Base-by-base conservation (phyloP, 2,888 invertebrate species). In the Nebria salina region DNA sequence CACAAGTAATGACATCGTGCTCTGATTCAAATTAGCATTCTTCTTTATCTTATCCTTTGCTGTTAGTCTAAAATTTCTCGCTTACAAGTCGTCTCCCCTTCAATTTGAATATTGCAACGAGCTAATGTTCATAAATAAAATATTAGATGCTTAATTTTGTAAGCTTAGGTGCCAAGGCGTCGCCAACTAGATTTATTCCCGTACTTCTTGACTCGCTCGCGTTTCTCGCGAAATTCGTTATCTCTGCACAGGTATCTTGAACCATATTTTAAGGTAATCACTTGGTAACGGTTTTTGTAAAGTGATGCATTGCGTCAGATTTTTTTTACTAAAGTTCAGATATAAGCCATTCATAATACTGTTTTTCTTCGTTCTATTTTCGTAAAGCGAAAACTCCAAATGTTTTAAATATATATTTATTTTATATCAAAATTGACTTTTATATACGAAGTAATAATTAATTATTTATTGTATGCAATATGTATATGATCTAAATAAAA, bases 51-150 rank as follows among this genome's bases (percentile, higher is more conserved):
- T 68, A 64, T 76, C 34, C 65, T 26, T 41, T 54, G 70, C 34
- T 70, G 25, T 70, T 70, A 25, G 70, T 70, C 15, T 2, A 11
- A 26, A 74, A 78, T 25, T 68, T 79, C 79, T 42, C 74, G 65
- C 64, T 26, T n/a, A 41, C 42, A 73, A 15, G 20, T 54, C 43
- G 64, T 64, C 26, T 13, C 43, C 74, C 13, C 64, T 15, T 43
- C 65, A 66, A 79, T 79, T 79, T 79, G 79, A 79, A 79, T 79
- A 79, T 79, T 79, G 79, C 75, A 79, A 34, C 79, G 54, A 75
- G 74, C 74, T 79, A 65, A 66, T 74, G 74, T 79, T 79, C 75
- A 79, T 79, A 79, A 79, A 79, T 79, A 79, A 79, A 79, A 79
- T 79, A 79, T 79, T 68, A 79, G 74, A 11, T 65, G 43, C 43